A percentile compares a stretch with the other conserved stretches of the same genome.
Conservation (phyloP, 2,797 vertebrate genomes). For the Pangasius mekongensis region DNA sequence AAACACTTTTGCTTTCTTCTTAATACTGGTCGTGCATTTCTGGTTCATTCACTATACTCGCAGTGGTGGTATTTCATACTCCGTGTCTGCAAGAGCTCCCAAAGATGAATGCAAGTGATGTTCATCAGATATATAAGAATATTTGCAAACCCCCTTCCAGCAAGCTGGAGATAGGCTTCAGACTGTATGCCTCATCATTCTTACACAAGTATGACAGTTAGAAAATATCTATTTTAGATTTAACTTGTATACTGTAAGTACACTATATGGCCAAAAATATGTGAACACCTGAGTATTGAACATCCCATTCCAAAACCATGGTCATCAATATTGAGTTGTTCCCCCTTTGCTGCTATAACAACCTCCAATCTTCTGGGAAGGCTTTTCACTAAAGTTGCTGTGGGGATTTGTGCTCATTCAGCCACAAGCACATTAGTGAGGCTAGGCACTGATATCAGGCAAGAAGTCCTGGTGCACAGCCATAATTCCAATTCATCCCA, state of each 20-base stretch:
- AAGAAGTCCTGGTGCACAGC: not conserved
- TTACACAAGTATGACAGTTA: not conserved
- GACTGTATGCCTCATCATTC: not conserved
- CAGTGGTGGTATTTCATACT: not conserved
- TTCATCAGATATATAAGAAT: not conserved
- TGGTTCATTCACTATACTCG: not conserved
- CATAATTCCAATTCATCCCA: not conserved
- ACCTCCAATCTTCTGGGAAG: not conserved
- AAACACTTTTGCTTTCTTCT: not conserved
- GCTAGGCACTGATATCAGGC: not conserved
- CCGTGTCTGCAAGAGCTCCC: not conserved
- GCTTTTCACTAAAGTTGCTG: not conserved
- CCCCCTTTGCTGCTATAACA: not conserved
- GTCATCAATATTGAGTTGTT: not conserved
- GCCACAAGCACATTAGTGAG: not conserved
- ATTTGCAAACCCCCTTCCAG: not conserved
- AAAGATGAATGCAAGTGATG: not conserved
- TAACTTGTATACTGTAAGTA: not conserved
- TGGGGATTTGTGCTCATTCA: not conserved
- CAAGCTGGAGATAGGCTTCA: not conserved
- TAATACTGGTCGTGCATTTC: not conserved
- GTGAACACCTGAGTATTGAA: not conserved
- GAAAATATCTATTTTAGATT: not conserved
- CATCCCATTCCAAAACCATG: not conserved
- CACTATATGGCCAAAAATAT: not conserved